Evolutionary conservation across 1,140 invertebrate genomes (phyloP).

Genomic region (Drosophila pseudoananassae): DNA sequence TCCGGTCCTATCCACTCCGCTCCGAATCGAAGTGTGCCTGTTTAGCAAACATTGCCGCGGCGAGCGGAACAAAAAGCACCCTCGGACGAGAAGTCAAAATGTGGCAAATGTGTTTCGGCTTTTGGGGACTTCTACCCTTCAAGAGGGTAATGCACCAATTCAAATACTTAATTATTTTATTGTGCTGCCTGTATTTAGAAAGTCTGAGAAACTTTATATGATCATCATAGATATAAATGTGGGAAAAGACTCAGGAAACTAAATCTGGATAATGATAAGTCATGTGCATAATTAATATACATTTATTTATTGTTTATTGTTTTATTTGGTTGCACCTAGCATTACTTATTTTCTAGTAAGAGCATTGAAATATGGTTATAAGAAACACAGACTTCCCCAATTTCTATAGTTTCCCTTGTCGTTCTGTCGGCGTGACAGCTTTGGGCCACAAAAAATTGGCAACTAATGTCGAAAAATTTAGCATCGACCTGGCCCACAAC

Average conservation of each 20-base stretch:
- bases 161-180: not conserved
- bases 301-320: not conserved
- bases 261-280: too few relatives aligned
- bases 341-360: not conserved
- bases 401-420: conserved; percentile 26
- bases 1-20: conserved; percentile 26
- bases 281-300: too few relatives aligned
- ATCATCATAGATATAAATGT: not conserved
- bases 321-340: not conserved
- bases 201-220: not conserved
- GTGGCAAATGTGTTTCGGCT: conserved; percentile 65
- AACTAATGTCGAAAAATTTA: conserved; percentile 73
- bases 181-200: too few relatives aligned
- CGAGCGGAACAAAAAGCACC: conserved; percentile 43
- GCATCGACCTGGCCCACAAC: conserved; percentile 43
- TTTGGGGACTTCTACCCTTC: conserved; percentile 12
- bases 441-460: conserved; percentile 58
- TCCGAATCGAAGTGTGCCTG: conserved; percentile 75
- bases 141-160: not conserved
- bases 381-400: not conserved
- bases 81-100: conserved; percentile 75
- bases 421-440: conserved; percentile 69
- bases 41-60: conserved; percentile 67
- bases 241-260: not conserved
- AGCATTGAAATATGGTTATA: not conserved